Percentiles rank a stretch among this genome's conserved stretches.
These are phyloP conservation scores for Uloborus plumipes DNA, from an alignment of 2,888 invertebrate species.

Conservation along the genomic window DNA sequence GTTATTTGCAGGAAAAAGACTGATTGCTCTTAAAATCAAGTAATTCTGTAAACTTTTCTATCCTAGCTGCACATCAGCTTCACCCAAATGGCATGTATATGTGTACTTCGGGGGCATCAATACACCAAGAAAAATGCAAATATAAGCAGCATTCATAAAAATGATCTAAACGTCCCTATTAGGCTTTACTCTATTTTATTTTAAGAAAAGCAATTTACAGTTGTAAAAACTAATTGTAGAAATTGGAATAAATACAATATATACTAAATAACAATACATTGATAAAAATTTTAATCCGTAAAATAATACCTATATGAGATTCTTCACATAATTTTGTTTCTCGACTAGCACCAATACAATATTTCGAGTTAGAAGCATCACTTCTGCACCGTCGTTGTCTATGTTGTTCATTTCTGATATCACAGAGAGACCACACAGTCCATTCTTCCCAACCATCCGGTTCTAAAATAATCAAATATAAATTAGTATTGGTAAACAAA, in stretches of 20 bases:
- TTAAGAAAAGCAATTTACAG: background rate
- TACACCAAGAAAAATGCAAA: too few relatives aligned
- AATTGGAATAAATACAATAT: background rate
- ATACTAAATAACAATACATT: background rate
- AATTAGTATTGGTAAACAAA: too few relatives aligned
- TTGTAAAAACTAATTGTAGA: background rate
- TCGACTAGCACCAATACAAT: conserved; percentile 52
- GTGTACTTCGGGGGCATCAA: too few relatives aligned
- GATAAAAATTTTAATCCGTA: background rate
- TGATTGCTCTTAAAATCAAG: too few relatives aligned
- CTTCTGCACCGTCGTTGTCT: conserved; percentile 78
- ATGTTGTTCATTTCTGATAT: conserved; percentile 78
- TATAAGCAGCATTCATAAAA: too few relatives aligned
- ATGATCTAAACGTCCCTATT: too few relatives aligned
- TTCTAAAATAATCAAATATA: conserved; percentile 72
- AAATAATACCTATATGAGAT: conserved; percentile 23
- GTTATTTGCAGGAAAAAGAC: too few relatives aligned
- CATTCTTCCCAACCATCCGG: conserved; percentile 83
- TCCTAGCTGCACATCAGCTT: too few relatives aligned
- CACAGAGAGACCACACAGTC: conserved; percentile 81
- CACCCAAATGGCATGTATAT: too few relatives aligned
- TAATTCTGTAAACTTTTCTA: too few relatives aligned
- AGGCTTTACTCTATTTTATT: background rate
- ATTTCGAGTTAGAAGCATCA: conserved; percentile 34
- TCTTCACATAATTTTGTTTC: conserved; percentile 59